phyloP scores from a whole-genome alignment of 1,140 invertebrate genomes.

The Bombus turneri region DNA sequence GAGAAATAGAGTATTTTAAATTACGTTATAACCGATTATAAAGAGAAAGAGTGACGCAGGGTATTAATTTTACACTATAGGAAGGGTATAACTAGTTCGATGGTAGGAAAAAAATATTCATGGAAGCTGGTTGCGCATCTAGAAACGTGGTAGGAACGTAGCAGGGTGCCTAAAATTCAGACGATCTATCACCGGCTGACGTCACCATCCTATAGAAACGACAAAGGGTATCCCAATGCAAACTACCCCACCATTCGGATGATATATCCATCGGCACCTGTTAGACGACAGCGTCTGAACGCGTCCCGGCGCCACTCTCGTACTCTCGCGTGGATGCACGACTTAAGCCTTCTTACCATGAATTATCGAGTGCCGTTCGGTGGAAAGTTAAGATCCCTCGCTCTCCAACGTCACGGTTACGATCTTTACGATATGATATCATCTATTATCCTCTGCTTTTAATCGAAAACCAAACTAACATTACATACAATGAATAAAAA shows the following conservation, averaged over 20 bases:
- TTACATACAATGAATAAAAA: too few relatives aligned
- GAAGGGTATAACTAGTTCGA: background rate
- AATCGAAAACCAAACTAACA: too few relatives aligned
- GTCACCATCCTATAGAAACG: constrained; percentile 50
- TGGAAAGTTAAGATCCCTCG: constrained; percentile 34
- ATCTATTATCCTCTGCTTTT: too few relatives aligned
- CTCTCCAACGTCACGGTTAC: background rate
- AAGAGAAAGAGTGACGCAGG: background rate
- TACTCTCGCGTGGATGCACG: constrained; percentile 62
- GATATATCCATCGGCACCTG: constrained; percentile 73
- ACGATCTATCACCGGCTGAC: constrained; percentile 66
- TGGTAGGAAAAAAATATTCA: constrained; percentile 44
- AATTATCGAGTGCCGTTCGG: constrained; percentile 66
- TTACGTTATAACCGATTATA: too few relatives aligned
- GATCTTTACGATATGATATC: background rate
- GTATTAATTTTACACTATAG: constrained; percentile 39
- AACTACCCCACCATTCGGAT: constrained; percentile 66
- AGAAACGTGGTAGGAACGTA: constrained; percentile 20
- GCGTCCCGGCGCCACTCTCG: constrained; percentile 61
- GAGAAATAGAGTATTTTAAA: too few relatives aligned
- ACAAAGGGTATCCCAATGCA: constrained; percentile 64
- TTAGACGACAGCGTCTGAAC: constrained; percentile 71
- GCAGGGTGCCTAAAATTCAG: constrained; percentile 63
- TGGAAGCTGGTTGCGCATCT: constrained; percentile 46
- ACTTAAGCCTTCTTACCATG: constrained; percentile 69